A percentile compares a stretch with the other conserved stretches of the same genome.
Conservation (phyloP, 2,797 vertebrate genomes). For the Molothrus ater region DNA sequence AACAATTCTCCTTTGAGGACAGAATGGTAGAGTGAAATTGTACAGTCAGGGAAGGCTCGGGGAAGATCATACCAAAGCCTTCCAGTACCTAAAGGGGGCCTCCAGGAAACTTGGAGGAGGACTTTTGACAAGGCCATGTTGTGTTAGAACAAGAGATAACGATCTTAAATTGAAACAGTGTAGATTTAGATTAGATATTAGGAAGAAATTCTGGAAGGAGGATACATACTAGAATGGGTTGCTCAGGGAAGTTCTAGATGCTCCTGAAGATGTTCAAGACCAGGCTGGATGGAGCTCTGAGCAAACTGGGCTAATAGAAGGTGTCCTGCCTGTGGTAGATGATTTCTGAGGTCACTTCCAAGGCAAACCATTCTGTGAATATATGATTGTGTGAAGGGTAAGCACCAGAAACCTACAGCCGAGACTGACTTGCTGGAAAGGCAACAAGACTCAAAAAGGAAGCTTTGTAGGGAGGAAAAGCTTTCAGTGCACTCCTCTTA, state of each 20-base stretch:
- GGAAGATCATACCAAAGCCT: neutral
- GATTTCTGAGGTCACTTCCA: neutral
- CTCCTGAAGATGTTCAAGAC: neutral
- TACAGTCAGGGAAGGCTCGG: too few relatives aligned
- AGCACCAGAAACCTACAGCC: neutral
- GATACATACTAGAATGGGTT: neutral
- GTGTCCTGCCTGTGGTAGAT: neutral
- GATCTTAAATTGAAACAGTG: neutral
- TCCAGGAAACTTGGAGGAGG: neutral
- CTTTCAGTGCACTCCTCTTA: neutral
- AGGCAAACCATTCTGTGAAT: neutral
- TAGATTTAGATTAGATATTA: neutral
- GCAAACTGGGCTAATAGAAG: neutral
- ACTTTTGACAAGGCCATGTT: neutral
- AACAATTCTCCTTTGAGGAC: neutral
- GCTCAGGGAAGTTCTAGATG: neutral
- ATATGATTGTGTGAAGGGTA: neutral
- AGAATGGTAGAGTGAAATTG: neutral
- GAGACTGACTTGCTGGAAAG: neutral
- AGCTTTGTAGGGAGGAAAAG: neutral
- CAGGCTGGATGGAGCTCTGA: neutral
- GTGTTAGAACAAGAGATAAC: neutral
- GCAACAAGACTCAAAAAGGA: neutral
- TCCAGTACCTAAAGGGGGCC: neutral
- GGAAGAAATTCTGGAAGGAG: neutral